phyloP scores from a whole-genome alignment of 2,113 vertebrate genomes.

The Pandion haliaetus region DNA sequence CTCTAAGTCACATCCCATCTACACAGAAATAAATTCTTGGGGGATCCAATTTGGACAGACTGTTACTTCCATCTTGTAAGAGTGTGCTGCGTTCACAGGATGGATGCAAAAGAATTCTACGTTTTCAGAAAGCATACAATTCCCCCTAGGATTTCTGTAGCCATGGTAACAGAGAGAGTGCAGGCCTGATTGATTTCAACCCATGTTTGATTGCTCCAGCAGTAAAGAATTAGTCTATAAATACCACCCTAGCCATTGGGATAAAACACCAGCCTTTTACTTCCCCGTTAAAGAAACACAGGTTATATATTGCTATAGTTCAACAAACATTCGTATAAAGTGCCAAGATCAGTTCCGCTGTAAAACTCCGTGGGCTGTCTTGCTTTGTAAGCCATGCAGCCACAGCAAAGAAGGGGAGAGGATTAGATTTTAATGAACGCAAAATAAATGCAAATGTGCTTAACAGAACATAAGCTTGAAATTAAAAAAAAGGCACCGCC shows the following conservation, averaged over 20 bases:
- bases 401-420: background rate
- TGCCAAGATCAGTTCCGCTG: background rate
- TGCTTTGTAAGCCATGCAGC: fast-evolving
- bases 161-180: background rate
- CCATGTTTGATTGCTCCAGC: background rate
- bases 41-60: background rate
- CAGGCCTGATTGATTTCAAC: background rate
- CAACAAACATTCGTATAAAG: background rate
- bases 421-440: background rate
- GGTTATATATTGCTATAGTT: background rate
- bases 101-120: background rate
- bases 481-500: background rate
- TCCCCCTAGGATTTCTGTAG: background rate
- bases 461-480: background rate
- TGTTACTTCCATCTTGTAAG: background rate
- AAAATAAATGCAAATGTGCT: background rate
- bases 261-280: background rate
- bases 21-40: background rate
- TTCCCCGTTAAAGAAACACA: background rate
- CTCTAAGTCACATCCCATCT: background rate
- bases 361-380: background rate
- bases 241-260: background rate
- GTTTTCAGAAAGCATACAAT: background rate
- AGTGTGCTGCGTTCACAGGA: background rate
- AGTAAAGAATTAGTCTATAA: background rate